These are phyloP conservation scores for Plumapathes pennacea DNA, from an alignment of 92 coral and sea anemone genomes.

Conservation along the genomic window DNA sequence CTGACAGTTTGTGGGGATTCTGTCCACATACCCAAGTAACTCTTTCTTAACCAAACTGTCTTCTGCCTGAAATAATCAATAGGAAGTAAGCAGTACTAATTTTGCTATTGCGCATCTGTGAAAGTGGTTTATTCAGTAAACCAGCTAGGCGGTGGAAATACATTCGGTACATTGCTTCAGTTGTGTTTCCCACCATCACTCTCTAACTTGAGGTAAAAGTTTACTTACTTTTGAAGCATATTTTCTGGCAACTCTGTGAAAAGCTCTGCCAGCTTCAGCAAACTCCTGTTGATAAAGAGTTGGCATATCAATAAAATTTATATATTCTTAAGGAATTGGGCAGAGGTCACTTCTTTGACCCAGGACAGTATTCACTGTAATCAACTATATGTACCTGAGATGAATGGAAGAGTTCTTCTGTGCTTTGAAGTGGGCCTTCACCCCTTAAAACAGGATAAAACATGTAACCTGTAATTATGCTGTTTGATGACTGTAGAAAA, in stretches of 20 bases:
- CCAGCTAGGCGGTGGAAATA: not conserved
- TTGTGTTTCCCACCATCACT: not conserved
- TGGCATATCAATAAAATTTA: too few relatives aligned
- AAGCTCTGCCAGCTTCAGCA: constrained; percentile 80
- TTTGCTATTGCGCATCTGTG: too few relatives aligned
- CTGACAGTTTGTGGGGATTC: constrained; percentile 86
- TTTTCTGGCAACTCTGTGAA: constrained; percentile 75
- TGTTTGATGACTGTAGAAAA: not conserved
- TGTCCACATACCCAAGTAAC: constrained; percentile 66
- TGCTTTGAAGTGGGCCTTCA: constrained; percentile 71
- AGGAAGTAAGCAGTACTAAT: too few relatives aligned
- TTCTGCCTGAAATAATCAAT: too few relatives aligned
- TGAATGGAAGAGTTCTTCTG: constrained; percentile 81
- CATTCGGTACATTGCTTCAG: not conserved
- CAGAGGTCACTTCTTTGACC: not conserved
- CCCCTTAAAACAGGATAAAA: constrained; percentile 40
- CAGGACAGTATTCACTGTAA: too few relatives aligned
- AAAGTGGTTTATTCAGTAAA: not conserved
- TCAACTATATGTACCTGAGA: constrained; percentile 86
- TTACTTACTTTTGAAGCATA: constrained; percentile 68
- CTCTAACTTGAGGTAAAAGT: not conserved
- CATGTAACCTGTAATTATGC: not conserved
- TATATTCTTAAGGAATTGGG: too few relatives aligned
- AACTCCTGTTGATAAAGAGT: too few relatives aligned
- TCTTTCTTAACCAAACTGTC: constrained; percentile 67